A percentile compares a stretch with the other conserved stretches of the same genome.
phyloP scores from a whole-genome alignment of 2,888 invertebrate genomes.

The Vesta saturnalis region DNA sequence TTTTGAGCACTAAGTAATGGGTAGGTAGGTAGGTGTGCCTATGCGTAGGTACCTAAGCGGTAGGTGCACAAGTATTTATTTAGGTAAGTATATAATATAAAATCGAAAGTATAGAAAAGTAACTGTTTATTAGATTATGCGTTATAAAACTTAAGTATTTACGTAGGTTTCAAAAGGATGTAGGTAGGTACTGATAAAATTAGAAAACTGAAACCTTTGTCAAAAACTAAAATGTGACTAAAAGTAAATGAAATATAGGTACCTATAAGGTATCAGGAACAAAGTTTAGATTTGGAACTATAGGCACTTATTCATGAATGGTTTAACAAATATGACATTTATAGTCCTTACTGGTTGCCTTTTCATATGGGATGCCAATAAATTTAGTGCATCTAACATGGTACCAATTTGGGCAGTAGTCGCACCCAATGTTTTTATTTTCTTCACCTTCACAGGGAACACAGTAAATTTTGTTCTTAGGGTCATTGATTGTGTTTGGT shows the following conservation, averaged over 20 bases:
- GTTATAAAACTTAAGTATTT: not conserved
- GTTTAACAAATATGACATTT: not conserved
- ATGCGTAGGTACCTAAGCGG: too few species aligned
- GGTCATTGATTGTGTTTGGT: too few species aligned
- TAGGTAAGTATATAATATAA: not conserved
- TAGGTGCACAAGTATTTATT: not conserved
- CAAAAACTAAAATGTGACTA: not conserved
- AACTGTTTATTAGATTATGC: not conserved
- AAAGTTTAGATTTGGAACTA: not conserved
- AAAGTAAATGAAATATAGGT: too few species aligned
- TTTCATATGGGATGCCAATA: not conserved
- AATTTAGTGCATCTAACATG: not conserved
- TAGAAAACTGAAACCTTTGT: not conserved
- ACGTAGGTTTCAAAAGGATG: too few species aligned
- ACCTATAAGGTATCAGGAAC: too few species aligned
- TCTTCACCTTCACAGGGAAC: not conserved
- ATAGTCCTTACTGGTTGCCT: not conserved
- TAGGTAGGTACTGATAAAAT: not conserved
- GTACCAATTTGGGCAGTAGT: not conserved
- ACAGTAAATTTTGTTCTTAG: too few species aligned
- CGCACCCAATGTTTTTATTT: not conserved
- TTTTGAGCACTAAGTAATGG: too few species aligned
- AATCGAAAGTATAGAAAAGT: not conserved
- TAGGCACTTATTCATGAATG: not conserved
- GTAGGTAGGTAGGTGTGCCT: too few species aligned